These are phyloP conservation scores for Rousettus madagascariensis DNA, from an alignment of 2,797 vertebrate genomes.

Conservation along the genomic window DNA sequence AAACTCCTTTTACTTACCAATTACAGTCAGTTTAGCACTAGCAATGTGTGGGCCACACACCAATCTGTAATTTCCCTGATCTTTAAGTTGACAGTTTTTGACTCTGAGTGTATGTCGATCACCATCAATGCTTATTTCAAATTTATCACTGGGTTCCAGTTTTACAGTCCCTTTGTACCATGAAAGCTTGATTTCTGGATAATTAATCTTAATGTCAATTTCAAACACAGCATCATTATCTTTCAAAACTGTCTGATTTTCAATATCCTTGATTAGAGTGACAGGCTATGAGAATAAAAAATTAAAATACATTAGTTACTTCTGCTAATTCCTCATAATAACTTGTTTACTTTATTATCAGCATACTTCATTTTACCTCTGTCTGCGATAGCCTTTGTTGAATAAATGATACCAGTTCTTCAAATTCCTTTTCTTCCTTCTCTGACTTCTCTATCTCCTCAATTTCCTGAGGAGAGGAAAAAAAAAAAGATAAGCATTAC, in stretches of 20 bases:
- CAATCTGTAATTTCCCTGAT: conserved; percentile 97
- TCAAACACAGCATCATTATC: conserved; percentile 93
- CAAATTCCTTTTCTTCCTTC: conserved; percentile 94
- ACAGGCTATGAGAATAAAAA: conserved; percentile 89
- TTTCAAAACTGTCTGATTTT: conserved; percentile 90
- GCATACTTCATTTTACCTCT: conserved; percentile 88
- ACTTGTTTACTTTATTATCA: conserved; percentile 39
- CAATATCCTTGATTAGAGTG: conserved; percentile 94
- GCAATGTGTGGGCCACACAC: conserved; percentile 98
- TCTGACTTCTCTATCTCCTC: conserved; percentile 92
- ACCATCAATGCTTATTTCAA: conserved; percentile 91
- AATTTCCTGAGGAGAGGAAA: conserved; percentile 88
- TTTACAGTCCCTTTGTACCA: conserved; percentile 99
- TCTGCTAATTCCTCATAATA: conserved; percentile 13
- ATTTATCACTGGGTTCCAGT: conserved; percentile 92
- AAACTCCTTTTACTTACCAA: conserved; percentile 87
- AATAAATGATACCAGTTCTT: conserved; percentile 96
- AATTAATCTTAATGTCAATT: conserved; percentile 98
- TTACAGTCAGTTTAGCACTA: conserved; percentile 94
- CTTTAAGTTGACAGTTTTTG: conserved; percentile 90
- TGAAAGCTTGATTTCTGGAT: conserved; percentile 98
- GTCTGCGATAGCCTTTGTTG: conserved; percentile 96
- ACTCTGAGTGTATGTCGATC: conserved; percentile 93
- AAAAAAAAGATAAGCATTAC: conserved; percentile 45
- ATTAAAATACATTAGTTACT: conserved; percentile 56